These are phyloP conservation scores for Tenthredo livida DNA, from an alignment of 2,888 invertebrate species.

Conservation along the genomic window DNA sequence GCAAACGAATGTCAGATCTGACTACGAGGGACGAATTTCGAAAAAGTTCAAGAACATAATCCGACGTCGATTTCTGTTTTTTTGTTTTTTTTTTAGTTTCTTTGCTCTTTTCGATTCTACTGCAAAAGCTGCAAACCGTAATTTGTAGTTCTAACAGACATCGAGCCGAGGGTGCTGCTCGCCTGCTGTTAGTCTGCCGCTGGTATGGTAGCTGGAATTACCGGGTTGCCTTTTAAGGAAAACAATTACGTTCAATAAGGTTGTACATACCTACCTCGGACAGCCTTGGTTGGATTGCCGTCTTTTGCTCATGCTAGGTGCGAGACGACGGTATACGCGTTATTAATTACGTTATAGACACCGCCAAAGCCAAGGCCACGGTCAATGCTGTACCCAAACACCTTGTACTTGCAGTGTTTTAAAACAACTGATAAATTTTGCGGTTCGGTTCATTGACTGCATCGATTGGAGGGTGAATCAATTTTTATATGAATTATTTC, in stretches of 20 bases:
- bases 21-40: neutral
- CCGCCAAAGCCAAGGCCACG: slow-evolving; percentile 68
- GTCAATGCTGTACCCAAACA: neutral
- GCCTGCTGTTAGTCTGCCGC: slow-evolving; percentile 24
- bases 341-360: slow-evolving; percentile 67
- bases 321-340: slow-evolving; percentile 49
- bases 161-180: slow-evolving; percentile 7
- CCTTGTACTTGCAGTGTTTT: neutral
- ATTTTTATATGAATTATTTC: neutral
- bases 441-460: slow-evolving; percentile 38
- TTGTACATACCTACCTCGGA: slow-evolving; percentile 31
- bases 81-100: neutral
- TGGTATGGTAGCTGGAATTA: slow-evolving; percentile 33
- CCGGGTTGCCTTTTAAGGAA: slow-evolving; percentile 60
- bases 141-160: slow-evolving; percentile 8
- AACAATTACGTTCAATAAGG: slow-evolving; percentile 62
- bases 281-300: slow-evolving; percentile 49
- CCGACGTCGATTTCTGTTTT: neutral
- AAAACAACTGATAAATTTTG: neutral
- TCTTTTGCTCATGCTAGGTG: neutral
- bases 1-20: neutral
- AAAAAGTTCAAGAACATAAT: neutral
- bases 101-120: neutral
- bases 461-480: neutral
- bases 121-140: slow-evolving; percentile 5